Evolutionary conservation across 2,888 invertebrate genomes (phyloP).

Genomic region (Tachystola acroxantha): DNA sequence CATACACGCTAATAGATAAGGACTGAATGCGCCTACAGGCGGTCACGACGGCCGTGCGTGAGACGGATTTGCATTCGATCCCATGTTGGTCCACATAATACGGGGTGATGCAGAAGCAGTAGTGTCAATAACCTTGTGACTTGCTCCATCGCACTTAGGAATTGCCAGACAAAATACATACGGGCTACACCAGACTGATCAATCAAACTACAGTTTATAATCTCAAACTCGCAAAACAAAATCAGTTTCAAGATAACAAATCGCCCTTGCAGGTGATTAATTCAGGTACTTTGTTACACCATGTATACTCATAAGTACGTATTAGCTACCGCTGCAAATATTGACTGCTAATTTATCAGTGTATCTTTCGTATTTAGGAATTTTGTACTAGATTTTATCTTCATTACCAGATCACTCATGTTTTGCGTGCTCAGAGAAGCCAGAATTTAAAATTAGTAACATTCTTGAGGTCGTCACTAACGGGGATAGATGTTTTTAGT

Average conservation of each 20-base stretch:
- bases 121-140: too few species aligned
- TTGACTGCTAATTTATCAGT: conserved; percentile 23
- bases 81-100: conserved; percentile 5
- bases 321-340: conserved; percentile 28
- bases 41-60: conserved; percentile 55
- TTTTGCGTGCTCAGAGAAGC: conserved; percentile 8
- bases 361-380: neutral
- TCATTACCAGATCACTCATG: conserved; percentile 11
- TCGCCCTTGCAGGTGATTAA: neutral
- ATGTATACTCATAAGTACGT: conserved; percentile 20
- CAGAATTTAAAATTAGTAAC: neutral
- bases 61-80: conserved; percentile 31
- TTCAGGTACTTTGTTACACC: conserved; percentile 8
- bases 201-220: too few species aligned
- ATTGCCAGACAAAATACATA: too few species aligned
- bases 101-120: too few species aligned
- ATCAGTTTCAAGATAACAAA: neutral
- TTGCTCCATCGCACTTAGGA: too few species aligned
- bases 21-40: conserved; percentile 28
- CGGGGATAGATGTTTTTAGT: conserved; percentile 26
- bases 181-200: too few species aligned
- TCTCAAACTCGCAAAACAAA: too few species aligned
- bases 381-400: neutral
- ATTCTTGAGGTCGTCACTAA: neutral
- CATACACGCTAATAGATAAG: conserved; percentile 59